phyloP scores from a whole-genome alignment of 2,888 invertebrate species.

The Seladonia tumulorum region DNA sequence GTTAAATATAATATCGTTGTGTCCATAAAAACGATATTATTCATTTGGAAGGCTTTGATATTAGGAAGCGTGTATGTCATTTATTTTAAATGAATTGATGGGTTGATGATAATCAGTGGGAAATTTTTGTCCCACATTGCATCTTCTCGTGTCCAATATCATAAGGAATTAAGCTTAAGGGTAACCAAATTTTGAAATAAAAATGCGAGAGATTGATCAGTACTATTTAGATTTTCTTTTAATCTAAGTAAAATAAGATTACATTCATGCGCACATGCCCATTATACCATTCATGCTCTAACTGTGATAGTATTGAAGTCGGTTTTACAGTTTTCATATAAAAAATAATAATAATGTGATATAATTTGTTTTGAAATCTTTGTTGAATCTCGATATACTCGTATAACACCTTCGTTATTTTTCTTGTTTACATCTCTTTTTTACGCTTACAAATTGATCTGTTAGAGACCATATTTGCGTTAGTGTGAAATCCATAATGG shows the following conservation, averaged over 20 bases:
- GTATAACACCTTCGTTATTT: constrained; percentile 28
- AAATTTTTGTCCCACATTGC: constrained; percentile 6
- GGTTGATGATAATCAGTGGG: background rate
- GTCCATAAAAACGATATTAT: background rate
- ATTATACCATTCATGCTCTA: constrained; percentile 69
- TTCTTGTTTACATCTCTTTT: constrained; percentile 28
- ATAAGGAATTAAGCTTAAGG: constrained; percentile 25
- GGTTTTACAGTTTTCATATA: constrained; percentile 57
- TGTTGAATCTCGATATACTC: constrained; percentile 21
- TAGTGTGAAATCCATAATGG: constrained; percentile 53
- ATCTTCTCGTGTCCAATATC: constrained; percentile 20
- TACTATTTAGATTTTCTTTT: constrained; percentile 25
- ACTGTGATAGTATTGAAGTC: constrained; percentile 57
- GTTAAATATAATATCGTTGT: constrained; percentile 11
- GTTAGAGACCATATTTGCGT: constrained; percentile 43
- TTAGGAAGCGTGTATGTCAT: constrained; percentile 9
- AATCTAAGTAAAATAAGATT: constrained; percentile 59
- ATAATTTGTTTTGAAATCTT: constrained; percentile 39
- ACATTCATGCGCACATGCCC: constrained; percentile 69
- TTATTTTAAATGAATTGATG: constrained; percentile 10
- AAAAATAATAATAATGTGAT: constrained; percentile 64
- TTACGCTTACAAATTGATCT: constrained; percentile 46
- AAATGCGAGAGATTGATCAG: constrained; percentile 39
- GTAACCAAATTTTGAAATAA: constrained; percentile 35
- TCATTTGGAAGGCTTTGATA: background rate